phyloP scores from a whole-genome alignment of 1,140 invertebrate species.

The Drosophila eugracilis region DNA sequence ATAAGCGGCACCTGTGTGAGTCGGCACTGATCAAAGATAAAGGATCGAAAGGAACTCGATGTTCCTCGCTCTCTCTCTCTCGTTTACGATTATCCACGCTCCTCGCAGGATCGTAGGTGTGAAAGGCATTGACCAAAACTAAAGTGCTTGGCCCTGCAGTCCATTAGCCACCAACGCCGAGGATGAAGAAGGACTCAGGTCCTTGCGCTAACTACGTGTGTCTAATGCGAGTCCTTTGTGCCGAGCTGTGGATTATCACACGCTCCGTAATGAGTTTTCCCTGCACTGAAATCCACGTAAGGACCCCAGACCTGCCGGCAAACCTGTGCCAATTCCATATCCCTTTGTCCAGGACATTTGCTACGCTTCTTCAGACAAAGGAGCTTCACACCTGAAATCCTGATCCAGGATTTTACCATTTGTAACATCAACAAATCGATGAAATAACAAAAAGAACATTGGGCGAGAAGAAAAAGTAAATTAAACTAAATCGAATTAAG shows the following conservation, averaged over 20 bases:
- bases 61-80: conserved; percentile 34
- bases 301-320: conserved; percentile 63
- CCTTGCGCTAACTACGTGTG: conserved; percentile 82
- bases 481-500: conserved; percentile 79
- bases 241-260: conserved; percentile 77
- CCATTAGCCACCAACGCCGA: conserved; percentile 75
- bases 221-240: conserved; percentile 72
- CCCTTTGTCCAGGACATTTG: conserved; percentile 55
- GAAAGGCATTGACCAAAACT: conserved; percentile 81
- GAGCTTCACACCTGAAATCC: conserved; percentile 36
- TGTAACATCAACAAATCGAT: conserved; percentile 47
- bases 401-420: conserved; percentile 30
- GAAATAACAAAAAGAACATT: conserved; percentile 29
- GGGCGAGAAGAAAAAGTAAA: conserved; percentile 54
- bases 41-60: conserved; percentile 39
- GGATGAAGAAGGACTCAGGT: conserved; percentile 29
- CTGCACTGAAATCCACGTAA: not conserved
- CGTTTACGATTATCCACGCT: conserved; percentile 78
- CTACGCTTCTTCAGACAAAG: conserved; percentile 66
- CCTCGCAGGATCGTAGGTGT: conserved; percentile 63
- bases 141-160: conserved; percentile 50
- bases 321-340: conserved; percentile 73
- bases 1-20: conserved; percentile 59
- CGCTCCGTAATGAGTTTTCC: conserved; percentile 65
- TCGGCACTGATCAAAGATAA: conserved; percentile 70